Conservation (phyloP, 1,140 invertebrate genomes). For the Drosophila baimaii region DNA sequence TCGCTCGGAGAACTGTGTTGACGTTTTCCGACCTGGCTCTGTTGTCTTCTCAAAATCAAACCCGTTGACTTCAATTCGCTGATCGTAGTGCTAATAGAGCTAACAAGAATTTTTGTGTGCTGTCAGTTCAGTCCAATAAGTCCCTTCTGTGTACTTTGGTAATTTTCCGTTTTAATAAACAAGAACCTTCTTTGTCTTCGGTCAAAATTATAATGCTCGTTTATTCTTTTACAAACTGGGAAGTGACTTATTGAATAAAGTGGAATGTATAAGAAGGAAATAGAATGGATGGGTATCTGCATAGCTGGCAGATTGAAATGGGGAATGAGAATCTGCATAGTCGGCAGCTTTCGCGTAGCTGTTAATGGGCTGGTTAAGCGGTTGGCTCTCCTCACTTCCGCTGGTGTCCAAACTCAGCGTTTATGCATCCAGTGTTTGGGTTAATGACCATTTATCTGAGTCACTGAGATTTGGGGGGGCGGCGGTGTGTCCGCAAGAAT, state of each 20-base stretch:
- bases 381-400: constrained; percentile 3
- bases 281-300: neutral
- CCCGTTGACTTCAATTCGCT: too few species aligned
- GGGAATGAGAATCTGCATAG: neutral
- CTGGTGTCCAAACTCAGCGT: constrained; percentile 1
- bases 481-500: constrained; percentile 9
- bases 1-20: too few species aligned
- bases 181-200: too few species aligned
- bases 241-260: neutral
- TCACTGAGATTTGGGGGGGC: constrained; percentile 15
- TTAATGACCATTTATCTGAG: constrained; percentile 7
- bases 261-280: too few species aligned
- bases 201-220: neutral
- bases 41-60: too few species aligned
- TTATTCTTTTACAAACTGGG: neutral
- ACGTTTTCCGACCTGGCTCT: too few species aligned
- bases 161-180: too few species aligned
- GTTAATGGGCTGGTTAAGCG: neutral
- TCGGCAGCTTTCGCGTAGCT: neutral
- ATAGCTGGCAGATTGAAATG: too few species aligned
- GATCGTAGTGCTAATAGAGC: too few species aligned
- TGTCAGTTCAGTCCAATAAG: too few species aligned
- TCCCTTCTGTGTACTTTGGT: too few species aligned
- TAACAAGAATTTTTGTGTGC: too few species aligned
- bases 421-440: neutral